Conservation (phyloP, 1,140 invertebrate genomes). For the Goniozus legneri region DNA sequence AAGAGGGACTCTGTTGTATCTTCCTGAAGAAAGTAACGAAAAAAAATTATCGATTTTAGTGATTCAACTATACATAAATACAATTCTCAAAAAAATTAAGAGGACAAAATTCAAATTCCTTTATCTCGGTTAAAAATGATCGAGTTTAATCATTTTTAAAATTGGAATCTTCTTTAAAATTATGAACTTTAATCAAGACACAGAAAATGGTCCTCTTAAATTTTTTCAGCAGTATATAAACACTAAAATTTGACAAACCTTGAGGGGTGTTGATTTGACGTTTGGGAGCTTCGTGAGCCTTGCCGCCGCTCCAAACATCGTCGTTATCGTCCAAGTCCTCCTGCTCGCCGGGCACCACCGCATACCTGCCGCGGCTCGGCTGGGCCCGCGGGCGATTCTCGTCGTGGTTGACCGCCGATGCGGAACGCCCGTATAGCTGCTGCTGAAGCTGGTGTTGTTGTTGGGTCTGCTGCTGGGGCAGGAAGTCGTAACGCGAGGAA, state of each 20-base stretch:
- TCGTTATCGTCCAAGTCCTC: slow-evolving; percentile 25
- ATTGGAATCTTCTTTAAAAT: too few relatives aligned
- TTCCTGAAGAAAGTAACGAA: slow-evolving; percentile 41
- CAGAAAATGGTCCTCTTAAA: not conserved
- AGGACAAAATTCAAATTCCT: not conserved
- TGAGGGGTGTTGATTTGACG: slow-evolving; percentile 33
- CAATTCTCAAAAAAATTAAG: slow-evolving; percentile 2
- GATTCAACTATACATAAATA: not conserved
- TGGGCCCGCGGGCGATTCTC: slow-evolving; percentile 21
- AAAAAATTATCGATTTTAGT: not conserved
- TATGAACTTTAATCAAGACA: too few relatives aligned
- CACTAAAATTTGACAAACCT: slow-evolving; percentile 14
- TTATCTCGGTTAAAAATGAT: not conserved
- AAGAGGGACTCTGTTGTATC: slow-evolving; percentile 42
- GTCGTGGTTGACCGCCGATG: slow-evolving; percentile 26
- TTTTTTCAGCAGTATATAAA: not conserved
- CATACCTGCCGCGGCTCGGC: slow-evolving; percentile 24
- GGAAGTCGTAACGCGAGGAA: slow-evolving; percentile 36
- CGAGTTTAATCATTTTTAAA: not conserved
- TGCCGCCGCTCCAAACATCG: slow-evolving; percentile 18
- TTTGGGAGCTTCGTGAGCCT: slow-evolving; percentile 8
- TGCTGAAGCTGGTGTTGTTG: slow-evolving; percentile 8
- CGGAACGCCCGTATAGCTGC: slow-evolving; percentile 26
- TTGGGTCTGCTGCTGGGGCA: slow-evolving; percentile 33
- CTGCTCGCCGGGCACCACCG: slow-evolving; percentile 30